phyloP scores from a whole-genome alignment of 2,113 vertebrate species.

The Progne subis region DNA sequence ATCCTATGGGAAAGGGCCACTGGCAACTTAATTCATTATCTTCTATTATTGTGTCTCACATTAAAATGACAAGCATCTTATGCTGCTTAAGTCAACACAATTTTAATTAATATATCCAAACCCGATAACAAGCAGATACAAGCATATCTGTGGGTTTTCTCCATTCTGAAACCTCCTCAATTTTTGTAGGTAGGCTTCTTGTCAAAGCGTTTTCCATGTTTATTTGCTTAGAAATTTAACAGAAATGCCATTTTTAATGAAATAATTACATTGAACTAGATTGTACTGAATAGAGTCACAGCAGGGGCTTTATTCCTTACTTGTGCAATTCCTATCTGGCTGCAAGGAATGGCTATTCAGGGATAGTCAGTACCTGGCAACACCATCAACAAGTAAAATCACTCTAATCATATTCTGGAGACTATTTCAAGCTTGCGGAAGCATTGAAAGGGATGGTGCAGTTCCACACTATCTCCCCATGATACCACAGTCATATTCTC shows the following conservation, averaged over 20 bases:
- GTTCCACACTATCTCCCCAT: not conserved
- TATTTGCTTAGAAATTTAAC: not conserved
- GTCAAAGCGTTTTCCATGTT: not conserved
- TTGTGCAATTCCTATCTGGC: not conserved
- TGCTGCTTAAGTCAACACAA: slow-evolving; percentile 60
- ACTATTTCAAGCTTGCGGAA: not conserved
- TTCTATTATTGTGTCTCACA: slow-evolving; percentile 73
- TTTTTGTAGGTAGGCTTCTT: not conserved
- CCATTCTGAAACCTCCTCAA: not conserved
- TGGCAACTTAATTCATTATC: slow-evolving; percentile 76
- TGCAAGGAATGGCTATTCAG: not conserved
- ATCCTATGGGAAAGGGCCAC: slow-evolving; percentile 70
- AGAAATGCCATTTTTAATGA: not conserved
- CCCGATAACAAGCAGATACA: not conserved
- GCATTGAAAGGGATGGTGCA: not conserved
- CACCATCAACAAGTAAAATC: not conserved
- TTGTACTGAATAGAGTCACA: not conserved
- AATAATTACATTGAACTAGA: not conserved
- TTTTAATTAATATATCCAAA: slow-evolving; percentile 63
- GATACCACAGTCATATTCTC: not conserved
- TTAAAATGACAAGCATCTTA: slow-evolving; percentile 83
- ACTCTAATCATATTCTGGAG: not conserved
- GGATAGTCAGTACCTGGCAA: not conserved
- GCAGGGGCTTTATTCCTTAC: not conserved
- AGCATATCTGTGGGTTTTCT: not conserved